Conservation (phyloP, 2,888 invertebrate species). For the Andrena minutula region DNA sequence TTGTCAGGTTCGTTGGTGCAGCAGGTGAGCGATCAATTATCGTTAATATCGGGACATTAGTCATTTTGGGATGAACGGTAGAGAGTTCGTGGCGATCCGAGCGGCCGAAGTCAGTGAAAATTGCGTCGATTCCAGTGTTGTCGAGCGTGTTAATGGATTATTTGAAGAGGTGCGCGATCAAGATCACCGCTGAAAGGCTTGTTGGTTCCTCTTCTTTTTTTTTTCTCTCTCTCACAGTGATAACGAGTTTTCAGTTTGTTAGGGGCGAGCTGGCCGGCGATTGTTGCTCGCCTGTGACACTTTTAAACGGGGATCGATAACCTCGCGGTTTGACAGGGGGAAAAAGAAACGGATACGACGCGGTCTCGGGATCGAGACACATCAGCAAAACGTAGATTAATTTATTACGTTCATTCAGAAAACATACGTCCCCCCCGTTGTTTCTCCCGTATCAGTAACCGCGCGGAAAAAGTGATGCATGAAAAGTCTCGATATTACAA, state of each 20-base stretch:
- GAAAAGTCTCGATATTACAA: slow-evolving; percentile 68
- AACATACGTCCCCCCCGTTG: slow-evolving; percentile 75
- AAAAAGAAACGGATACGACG: slow-evolving; percentile 47
- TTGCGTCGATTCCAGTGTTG: slow-evolving; percentile 45
- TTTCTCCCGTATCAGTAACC: slow-evolving; percentile 59
- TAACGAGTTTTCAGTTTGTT: slow-evolving; percentile 59
- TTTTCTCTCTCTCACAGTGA: slow-evolving; percentile 30
- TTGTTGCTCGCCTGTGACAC: slow-evolving; percentile 27
- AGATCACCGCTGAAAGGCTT: slow-evolving; percentile 62
- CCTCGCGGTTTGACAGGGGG: slow-evolving; percentile 51
- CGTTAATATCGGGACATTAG: slow-evolving; percentile 58
- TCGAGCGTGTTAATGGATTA: slow-evolving; percentile 50
- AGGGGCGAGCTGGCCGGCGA: slow-evolving; percentile 40
- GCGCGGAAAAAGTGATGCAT: slow-evolving; percentile 71
- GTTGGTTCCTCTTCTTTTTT: slow-evolving; percentile 49
- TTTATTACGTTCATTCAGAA: slow-evolving; percentile 78
- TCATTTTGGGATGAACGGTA: slow-evolving; percentile 57
- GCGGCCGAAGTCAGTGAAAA: slow-evolving; percentile 42
- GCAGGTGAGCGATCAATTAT: slow-evolving; percentile 80
- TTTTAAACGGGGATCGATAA: slow-evolving; percentile 55
- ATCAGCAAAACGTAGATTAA: slow-evolving; percentile 78
- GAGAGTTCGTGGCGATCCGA: slow-evolving; percentile 23
- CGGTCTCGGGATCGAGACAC: slow-evolving; percentile 70
- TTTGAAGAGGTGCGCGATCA: slow-evolving; percentile 61
- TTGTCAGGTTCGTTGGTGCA: slow-evolving; percentile 81